Percentiles rank a stretch among this genome's conserved stretches.
Evolutionary conservation across 2,888 invertebrate species (phyloP).

Genomic region (Teleogryllus oceanicus): DNA sequence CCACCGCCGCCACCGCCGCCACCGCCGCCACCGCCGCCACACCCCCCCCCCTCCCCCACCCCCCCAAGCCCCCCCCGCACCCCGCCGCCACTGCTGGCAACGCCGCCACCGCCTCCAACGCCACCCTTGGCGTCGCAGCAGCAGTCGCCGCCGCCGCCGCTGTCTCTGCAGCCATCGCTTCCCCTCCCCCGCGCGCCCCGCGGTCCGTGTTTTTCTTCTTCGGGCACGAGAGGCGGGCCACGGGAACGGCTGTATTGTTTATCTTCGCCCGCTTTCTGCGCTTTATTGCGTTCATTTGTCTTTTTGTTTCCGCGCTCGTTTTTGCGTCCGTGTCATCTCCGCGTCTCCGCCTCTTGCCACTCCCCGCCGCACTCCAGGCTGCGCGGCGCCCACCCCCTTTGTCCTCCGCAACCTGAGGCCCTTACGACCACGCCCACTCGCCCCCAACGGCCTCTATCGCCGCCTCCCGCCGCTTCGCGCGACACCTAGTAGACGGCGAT

Average conservation of each 20-base stretch:
- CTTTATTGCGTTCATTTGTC: constrained; percentile 18
- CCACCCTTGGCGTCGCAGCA: not conserved
- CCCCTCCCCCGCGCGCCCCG: not conserved
- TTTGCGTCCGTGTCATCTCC: constrained; percentile 18
- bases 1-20: not conserved
- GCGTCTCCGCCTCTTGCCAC: not conserved
- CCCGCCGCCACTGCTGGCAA: not conserved
- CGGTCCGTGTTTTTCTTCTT: not conserved
- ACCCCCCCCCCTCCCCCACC: too few species aligned
- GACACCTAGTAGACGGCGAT: too few species aligned
- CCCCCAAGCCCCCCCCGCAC: not conserved
- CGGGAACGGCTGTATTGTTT: not conserved
- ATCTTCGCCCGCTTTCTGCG: constrained; percentile 18
- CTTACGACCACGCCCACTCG: not conserved
- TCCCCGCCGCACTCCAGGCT: not conserved
- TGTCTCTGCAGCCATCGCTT: not conserved
- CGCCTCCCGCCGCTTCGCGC: too few species aligned
- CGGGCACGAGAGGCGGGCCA: not conserved
- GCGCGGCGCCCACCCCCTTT: not conserved
- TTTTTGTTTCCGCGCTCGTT: constrained; percentile 9
- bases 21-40: not conserved
- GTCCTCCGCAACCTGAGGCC: not conserved
- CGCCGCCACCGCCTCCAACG: not conserved
- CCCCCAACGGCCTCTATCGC: too few species aligned
- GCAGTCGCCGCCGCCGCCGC: not conserved